These are phyloP conservation scores for Alethe diademata DNA, from an alignment of 2,113 vertebrate genomes.

Conservation along the genomic window DNA sequence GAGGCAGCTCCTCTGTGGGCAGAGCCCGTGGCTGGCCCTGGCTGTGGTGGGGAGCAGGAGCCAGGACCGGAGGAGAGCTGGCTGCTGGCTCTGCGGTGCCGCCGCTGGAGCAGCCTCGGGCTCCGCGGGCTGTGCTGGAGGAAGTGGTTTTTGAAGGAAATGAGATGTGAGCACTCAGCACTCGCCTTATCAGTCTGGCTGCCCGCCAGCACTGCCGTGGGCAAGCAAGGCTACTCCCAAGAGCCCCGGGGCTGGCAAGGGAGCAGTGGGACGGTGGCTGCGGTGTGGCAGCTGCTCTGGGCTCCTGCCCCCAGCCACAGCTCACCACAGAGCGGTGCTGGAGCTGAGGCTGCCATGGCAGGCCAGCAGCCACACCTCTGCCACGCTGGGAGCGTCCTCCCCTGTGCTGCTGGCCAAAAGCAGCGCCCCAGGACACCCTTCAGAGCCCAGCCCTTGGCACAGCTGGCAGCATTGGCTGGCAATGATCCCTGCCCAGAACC, in stretches of 20 bases:
- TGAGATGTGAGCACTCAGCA: neutral
- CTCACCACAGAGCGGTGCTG: neutral
- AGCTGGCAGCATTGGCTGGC: neutral
- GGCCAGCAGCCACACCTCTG: neutral
- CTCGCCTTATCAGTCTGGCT: neutral
- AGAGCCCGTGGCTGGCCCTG: neutral
- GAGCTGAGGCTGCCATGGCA: neutral
- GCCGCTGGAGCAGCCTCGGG: fast-evolving
- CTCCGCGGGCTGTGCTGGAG: neutral
- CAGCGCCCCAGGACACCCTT: neutral
- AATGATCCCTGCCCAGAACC: neutral
- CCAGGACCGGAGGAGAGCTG: fast-evolving
- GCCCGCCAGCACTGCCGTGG: neutral
- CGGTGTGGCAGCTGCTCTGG: neutral
- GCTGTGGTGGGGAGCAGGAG: neutral
- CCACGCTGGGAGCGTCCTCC: fast-evolving
- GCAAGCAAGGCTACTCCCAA: neutral
- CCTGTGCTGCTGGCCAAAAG: neutral
- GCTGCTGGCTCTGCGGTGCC: neutral
- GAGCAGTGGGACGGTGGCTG: neutral
- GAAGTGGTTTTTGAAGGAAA: neutral
- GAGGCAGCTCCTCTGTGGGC: neutral
- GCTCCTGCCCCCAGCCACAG: neutral
- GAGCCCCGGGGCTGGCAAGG: neutral
- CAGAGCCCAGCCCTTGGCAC: neutral